These are phyloP conservation scores for Gymnocheta viridis DNA, from an alignment of 2,888 invertebrate genomes.

Conservation along the genomic window DNA sequence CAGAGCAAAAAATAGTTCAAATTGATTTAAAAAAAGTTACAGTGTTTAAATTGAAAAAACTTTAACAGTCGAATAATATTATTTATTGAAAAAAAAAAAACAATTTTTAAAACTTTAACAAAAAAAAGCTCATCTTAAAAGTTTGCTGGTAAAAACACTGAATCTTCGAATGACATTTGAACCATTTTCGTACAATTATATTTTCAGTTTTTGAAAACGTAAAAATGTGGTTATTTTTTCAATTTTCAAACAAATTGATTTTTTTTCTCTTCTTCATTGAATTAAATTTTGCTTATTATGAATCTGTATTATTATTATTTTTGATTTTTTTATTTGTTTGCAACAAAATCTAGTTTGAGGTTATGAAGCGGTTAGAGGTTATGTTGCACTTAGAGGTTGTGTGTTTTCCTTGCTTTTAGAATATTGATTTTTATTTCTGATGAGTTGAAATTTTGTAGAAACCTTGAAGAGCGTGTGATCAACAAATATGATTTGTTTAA, in stretches of 20 bases:
- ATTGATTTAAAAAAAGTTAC: neutral
- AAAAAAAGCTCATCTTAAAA: neutral
- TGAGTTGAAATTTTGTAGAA: neutral
- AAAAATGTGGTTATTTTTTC: neutral
- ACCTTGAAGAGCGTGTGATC: neutral
- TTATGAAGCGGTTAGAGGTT: conserved; percentile 19
- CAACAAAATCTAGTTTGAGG: conserved; percentile 1
- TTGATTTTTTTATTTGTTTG: neutral
- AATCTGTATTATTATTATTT: neutral
- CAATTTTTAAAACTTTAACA: too few species aligned
- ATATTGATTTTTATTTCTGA: conserved; percentile 8
- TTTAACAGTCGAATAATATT: neutral
- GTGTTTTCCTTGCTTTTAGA: conserved; percentile 19
- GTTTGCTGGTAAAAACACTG: neutral
- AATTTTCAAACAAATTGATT: too few species aligned
- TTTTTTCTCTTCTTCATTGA: neutral
- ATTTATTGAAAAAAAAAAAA: neutral
- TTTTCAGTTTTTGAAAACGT: neutral
- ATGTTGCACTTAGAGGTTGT: neutral
- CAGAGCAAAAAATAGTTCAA: conserved; percentile 3
- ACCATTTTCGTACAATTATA: neutral
- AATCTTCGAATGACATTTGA: neutral
- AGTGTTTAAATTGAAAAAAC: neutral
- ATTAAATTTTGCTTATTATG: neutral
- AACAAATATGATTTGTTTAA: neutral